phyloP scores from a whole-genome alignment of 2,113 vertebrate genomes.

The Podilymbus podiceps region DNA sequence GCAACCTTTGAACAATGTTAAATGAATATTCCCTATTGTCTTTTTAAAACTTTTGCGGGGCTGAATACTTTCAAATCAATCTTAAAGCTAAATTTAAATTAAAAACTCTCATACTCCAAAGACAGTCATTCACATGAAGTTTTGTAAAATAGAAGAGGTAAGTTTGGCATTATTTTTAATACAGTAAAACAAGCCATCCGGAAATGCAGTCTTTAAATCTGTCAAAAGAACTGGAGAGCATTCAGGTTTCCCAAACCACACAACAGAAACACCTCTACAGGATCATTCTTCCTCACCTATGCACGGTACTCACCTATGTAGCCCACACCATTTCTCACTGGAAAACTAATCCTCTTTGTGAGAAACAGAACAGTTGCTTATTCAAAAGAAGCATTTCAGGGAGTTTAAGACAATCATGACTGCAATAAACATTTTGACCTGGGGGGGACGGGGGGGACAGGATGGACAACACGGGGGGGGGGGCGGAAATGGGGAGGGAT shows the following conservation, averaged over 20 bases:
- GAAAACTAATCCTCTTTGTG: neutral
- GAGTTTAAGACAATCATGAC: neutral
- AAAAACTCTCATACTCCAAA: neutral
- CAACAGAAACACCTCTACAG: neutral
- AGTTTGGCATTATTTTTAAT: neutral
- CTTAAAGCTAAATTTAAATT: neutral
- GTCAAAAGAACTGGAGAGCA: neutral
- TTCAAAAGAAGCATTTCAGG: neutral
- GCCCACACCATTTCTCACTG: neutral
- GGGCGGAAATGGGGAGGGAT: no score
- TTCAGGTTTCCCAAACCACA: neutral
- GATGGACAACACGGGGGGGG: no score
- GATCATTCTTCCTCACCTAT: neutral
- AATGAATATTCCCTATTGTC: neutral
- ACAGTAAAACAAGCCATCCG: neutral
- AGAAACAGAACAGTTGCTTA: neutral
- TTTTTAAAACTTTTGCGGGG: neutral
- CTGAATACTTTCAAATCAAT: neutral
- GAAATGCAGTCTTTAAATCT: neutral
- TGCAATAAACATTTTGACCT: neutral
- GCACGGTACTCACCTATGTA: neutral
- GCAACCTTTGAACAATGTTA: neutral
- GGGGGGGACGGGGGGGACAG: no score
- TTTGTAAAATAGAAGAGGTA: neutral
- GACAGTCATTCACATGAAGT: neutral